Evolutionary conservation across 2,888 invertebrate genomes (phyloP), one percentile per base, ranked within the genome.

Genomic region (Globia sparganii): DNA sequence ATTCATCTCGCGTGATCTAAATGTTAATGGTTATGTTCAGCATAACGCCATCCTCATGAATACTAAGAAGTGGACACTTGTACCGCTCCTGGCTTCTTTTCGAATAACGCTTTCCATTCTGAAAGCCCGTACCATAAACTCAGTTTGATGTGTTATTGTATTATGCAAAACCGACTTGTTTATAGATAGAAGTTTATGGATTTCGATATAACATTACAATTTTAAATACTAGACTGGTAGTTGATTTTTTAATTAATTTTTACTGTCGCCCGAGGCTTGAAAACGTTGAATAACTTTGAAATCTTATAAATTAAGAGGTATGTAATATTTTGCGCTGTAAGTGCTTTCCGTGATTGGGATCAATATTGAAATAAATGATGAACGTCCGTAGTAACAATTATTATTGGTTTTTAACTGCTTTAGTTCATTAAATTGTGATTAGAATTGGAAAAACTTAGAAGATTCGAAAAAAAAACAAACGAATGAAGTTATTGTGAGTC

Each of bases 21-120:
- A 88, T 87, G 80, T 85, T 85, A 88, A 89, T 91, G 81, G 86
- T 81, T 84, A 74, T 61, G 77, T 88, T 77, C 87, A 82, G 91
- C 90, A 93, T 92, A 92, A 92, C 89, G 88, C 90, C 89, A 86
- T 93, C 91, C 91, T 92, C 91, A 94, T 94, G 94, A 94, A 95
- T 94, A 93, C 89, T 91, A 92, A 92, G 88, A 88, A 91, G 91
- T 87, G 83, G 90, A 92, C 91, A 94, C 93, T 92, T 91, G 94
- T 90, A 93, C 81, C 91, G 94, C 94, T 95, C 86, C 94, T 95
- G 94, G 94, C 90, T 92, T 88, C 90, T 89, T 92, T 91, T 91
- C 88, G 71, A 78, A 84, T 88, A 83, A 91, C 88, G 90, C 91
- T 91, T 90, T 92, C 91, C 91, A 90, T 89, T 87, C 84, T 86